Evolutionary conservation across 1,140 invertebrate genomes (phyloP), one percentile per base, ranked within the genome.

Genomic region (Pogonomyrmex californicus): DNA sequence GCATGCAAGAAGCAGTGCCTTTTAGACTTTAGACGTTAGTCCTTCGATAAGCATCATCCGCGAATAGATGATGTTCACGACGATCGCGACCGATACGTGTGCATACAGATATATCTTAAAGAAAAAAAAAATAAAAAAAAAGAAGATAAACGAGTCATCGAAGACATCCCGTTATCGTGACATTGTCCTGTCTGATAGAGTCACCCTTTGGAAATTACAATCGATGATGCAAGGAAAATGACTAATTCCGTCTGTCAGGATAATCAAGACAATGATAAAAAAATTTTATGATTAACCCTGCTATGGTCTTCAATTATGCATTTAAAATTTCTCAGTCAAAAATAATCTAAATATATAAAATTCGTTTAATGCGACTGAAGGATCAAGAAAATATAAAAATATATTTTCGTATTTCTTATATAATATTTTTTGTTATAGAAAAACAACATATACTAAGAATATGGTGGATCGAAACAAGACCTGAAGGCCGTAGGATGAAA

Each of bases 1-100:
- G 78, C 23, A 38, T 14, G 44, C 1, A 63, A 63, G 23, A 75
- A 1, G n/a, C 51, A 54, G 3, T 44, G 47, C 30, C 30, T 54
- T 65, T 65, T 85, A 49, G 73, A 85, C 82, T 85, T 85, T 85
- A 65, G 17, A 77, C 56, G 10, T 65, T 33, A 51, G 17, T 58
- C 73, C 33, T 56, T 63, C 30, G 36, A 85, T 78, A 85, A 78
- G 30, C 1, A 56, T 62, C 23, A 9, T 38, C 0, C n/a, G 23
- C 23, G 14, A 54, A 44, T 14, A 65, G 0, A 49, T 62, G 14
- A 47, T 44, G 10, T 7, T 9, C n/a, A 5, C 33, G 58, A 30
- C 51, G 23, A 23, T 66, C 33, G 2, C 17, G 14, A 66, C 14
- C 1, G 23, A 51, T 60, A 51, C 3, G 4, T 30, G 30, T 49